These are phyloP conservation scores for Macaca nemestrina DNA, from an alignment of 2,113 vertebrate species.

Conservation along the genomic window DNA sequence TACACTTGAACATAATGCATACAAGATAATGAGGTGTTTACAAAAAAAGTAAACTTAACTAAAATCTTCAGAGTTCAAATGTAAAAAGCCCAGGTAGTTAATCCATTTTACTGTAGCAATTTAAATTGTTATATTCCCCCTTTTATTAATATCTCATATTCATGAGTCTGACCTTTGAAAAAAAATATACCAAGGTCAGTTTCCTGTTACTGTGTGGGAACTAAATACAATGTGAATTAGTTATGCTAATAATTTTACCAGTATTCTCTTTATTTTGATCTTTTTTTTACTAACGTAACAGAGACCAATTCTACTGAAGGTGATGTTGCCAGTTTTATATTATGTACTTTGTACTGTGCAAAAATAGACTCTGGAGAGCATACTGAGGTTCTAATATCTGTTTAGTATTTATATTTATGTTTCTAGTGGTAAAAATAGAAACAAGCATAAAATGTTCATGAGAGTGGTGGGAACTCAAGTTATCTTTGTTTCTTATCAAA, in stretches of 20 bases:
- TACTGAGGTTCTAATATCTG: not conserved
- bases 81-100: not conserved
- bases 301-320: not conserved
- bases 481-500: not conserved
- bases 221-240: not conserved
- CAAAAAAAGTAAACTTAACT: not conserved
- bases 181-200: not conserved
- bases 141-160: not conserved
- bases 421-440: not conserved
- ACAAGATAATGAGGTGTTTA: not conserved
- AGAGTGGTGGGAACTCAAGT: not conserved
- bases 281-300: not conserved
- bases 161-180: not conserved
- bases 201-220: not conserved
- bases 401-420: not conserved
- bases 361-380: not conserved
- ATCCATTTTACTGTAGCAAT: not conserved
- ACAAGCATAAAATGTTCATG: not conserved
- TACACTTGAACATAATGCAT: not conserved
- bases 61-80: not conserved
- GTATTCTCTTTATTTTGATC: not conserved
- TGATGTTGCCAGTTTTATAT: not conserved
- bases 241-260: not conserved
- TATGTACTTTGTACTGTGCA: not conserved
- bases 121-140: not conserved